Evolutionary conservation across 2,888 invertebrate genomes (phyloP), one percentile per base, ranked within the genome.

Genomic region (Brenthis daphne): DNA sequence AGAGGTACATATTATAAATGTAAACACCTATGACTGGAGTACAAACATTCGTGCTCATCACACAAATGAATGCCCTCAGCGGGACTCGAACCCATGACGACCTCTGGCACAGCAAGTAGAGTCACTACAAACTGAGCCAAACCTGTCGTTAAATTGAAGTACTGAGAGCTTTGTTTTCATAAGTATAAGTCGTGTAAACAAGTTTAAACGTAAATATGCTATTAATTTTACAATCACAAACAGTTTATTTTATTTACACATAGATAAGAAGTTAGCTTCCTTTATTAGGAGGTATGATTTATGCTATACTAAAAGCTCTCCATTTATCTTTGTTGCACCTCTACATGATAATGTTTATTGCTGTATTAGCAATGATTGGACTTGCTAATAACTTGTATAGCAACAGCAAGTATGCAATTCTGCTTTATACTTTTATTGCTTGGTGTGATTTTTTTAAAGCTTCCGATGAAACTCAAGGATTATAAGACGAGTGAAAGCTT

Each of bases 241-340:
- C 29, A 48, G 29, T 48, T 37, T 37, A 12, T 57, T 12, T 43
- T 58, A 43, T 58, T 51, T 54, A 54, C 48, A 14, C 33, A 37
- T 57, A 58, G n/a, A 56, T 65, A 53, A 33, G 11, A 4, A 53
- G 13, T 29, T 14, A 61, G 43, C 51, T 71, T 66, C 66, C 66
- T 68, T 37, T 66, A 67, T 66, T 54, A 64, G 43, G 14, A 29
- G 65, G 57, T 55, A 65, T 72, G 70, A 72, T 72, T 72, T 70
- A 72, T 55, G 24, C 50, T 54, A 8, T 50, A 63, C 57, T 67
- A 69, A 67, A 57, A 43, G 53, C 65, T 60, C 57, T 57, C 57
- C 61, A 72, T 72, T 67, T 67, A 72, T 72, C 72, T 72, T 68
- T 65, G 67, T 72, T 70, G 53, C 69, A 72, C 72, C 65, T 72